Base-by-base conservation (phyloP, 37 sponge, comb jelly and placozoan genomes). In the Chondrilla cf. caribensis region DNA sequence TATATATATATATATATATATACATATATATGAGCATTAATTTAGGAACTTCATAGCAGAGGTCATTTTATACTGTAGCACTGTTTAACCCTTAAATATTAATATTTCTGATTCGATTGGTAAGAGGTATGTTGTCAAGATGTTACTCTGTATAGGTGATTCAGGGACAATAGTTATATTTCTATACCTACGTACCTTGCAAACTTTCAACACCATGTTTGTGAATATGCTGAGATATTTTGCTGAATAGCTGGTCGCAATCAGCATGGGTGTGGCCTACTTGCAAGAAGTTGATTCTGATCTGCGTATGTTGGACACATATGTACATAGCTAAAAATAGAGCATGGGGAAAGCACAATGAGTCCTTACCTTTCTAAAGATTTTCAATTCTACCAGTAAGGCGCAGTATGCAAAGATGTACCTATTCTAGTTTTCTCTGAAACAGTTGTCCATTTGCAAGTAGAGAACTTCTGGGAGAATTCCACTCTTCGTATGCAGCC, bases 401-500 rank as follows among this genome's bases (percentile, higher is more conserved):
- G 59, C 73, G 54, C 67, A 32, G 58, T 68, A 83, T 24, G 57
- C 59, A 24, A 71, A 55, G 32, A 70, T 62, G 25, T 37, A 55
- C 26, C 47, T 43, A 33, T 83, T 83, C 58, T 83, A 70, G 40
- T 83, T 83, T 32, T 83, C 83, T 35, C 83, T 29, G 21, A 71
- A 54, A 57, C 83, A 83, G 59, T 83, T 83, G 73, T 83, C 83
- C 36, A 83, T 24, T 5, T 77, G 21, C 6, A 77, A 43, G 78
- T 22, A 40, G 51, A 18, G 32, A 18, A 35, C 38, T 77, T 22
- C 51, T 6, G 84, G 78, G 7, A 84, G 77, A 14, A 11, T 43
- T 31, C 58, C 38, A 54, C 31, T 3, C 28, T 22, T 38, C 3
- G 31, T n/a, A 2, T 60, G 19, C 64, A 68, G 3, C 6, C 29